A percentile compares a stretch with the other conserved stretches of the same genome.
Evolutionary conservation across 2,888 invertebrate species (phyloP).

Genomic region (Harpalus rubripes): DNA sequence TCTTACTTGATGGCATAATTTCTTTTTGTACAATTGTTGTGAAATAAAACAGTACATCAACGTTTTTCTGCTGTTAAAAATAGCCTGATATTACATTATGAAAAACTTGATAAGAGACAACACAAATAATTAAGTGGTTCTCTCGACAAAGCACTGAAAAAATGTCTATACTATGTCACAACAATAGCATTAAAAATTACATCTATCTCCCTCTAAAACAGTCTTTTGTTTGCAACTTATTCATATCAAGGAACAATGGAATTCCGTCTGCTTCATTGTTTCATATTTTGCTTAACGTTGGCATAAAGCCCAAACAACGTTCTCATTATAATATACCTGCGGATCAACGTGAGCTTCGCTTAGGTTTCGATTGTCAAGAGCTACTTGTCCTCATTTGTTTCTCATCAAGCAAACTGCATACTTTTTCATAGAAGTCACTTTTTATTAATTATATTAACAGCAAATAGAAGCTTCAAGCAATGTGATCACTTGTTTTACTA

Average conservation of each 20-base stretch:
- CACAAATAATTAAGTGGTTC: conserved; percentile 44
- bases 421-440: not conserved
- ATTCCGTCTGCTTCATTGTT: conserved; percentile 49
- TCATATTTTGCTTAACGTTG: conserved; percentile 51
- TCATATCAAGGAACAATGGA: conserved; percentile 49
- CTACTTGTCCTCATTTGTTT: conserved; percentile 35
- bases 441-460: conserved; percentile 9
- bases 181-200: conserved; percentile 57
- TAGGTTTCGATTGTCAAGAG: conserved; percentile 31
- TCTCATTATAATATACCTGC: conserved; percentile 43
- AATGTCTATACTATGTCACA: conserved; percentile 31
- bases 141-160: conserved; percentile 31
- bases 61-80: not conserved
- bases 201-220: conserved; percentile 39
- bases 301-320: conserved; percentile 33
- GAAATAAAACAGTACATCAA: not conserved
- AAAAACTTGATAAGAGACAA: conserved; percentile 1
- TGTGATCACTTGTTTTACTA: too few relatives aligned
- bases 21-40: not conserved
- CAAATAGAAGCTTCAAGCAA: too few relatives aligned
- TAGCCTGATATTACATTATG: conserved; percentile 6
- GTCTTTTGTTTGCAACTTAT: conserved; percentile 44
- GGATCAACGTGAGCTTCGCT: conserved; percentile 41
- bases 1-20: not conserved
- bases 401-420: not conserved